phyloP scores from a whole-genome alignment of 2,888 invertebrate genomes.

The Yponomeuta malinellus region DNA sequence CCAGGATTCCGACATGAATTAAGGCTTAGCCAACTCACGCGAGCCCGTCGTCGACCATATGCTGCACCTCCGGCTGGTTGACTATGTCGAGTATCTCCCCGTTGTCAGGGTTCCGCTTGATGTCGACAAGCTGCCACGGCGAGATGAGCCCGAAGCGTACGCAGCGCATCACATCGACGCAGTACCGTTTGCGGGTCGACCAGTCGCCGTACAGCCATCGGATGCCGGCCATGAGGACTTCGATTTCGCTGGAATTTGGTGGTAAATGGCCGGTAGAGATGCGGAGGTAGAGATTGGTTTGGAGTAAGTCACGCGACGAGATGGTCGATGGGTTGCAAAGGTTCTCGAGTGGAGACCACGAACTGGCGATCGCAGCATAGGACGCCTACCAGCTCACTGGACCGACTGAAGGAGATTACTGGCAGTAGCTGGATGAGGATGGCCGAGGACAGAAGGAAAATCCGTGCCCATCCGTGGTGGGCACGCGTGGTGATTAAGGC shows the following conservation, averaged over 20 bases:
- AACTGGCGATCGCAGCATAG: too few relatives aligned
- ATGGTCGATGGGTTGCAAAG: too few relatives aligned
- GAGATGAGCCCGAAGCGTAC: slow-evolving; percentile 87
- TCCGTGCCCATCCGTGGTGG: too few relatives aligned
- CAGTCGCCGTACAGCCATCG: slow-evolving; percentile 86
- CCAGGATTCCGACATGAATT: too few relatives aligned
- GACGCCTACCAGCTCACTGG: too few relatives aligned
- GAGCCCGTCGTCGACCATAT: slow-evolving; percentile 87
- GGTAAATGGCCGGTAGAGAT: neutral
- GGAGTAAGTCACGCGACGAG: too few relatives aligned
- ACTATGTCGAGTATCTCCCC: slow-evolving; percentile 82
- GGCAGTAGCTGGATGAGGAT: too few relatives aligned
- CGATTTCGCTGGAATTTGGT: slow-evolving; percentile 76
- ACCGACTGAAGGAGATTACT: too few relatives aligned
- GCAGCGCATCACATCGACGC: slow-evolving; percentile 80
- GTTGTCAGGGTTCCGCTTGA: slow-evolving; percentile 83
- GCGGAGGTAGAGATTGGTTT: too few relatives aligned
- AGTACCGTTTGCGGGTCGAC: slow-evolving; percentile 73
- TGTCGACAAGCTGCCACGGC: slow-evolving; percentile 87
- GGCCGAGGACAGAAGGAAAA: too few relatives aligned
- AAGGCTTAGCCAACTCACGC: slow-evolving; percentile 72
- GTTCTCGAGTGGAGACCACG: too few relatives aligned
- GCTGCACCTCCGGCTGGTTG: slow-evolving; percentile 80
- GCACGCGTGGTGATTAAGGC: too few relatives aligned
- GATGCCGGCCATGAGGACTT: slow-evolving; percentile 87